phyloP scores from a whole-genome alignment of 2,888 invertebrate genomes.

The Diploptera punctata region DNA sequence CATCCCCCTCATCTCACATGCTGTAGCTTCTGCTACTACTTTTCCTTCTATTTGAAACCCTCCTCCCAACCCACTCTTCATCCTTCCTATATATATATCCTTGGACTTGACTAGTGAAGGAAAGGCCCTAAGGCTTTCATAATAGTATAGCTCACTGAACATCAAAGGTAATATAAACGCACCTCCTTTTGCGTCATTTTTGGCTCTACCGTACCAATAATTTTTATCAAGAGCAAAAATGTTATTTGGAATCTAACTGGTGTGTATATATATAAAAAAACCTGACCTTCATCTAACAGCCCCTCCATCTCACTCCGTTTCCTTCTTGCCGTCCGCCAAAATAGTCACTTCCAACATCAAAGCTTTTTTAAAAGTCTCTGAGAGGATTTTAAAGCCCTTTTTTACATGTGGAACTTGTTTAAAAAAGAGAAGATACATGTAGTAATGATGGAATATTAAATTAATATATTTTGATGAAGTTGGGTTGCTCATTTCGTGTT shows the following conservation, averaged over 20 bases:
- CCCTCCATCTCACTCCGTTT: not conserved
- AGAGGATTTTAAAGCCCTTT: not conserved
- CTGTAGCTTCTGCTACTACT: no score
- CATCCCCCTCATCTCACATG: not conserved
- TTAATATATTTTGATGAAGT: not conserved
- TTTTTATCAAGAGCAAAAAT: slow-evolving; percentile 10
- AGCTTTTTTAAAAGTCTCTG: not conserved
- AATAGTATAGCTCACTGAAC: slow-evolving; percentile 30
- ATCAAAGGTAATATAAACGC: slow-evolving; percentile 30
- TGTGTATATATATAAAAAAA: no score
- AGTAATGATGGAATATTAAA: not conserved
- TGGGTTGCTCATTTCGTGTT: not conserved
- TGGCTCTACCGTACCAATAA: slow-evolving; percentile 4
- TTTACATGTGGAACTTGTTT: not conserved
- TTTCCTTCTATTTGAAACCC: not conserved
- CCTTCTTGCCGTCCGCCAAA: not conserved
- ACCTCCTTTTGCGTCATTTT: not conserved
- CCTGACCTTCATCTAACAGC: not conserved
- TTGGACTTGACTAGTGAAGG: not conserved
- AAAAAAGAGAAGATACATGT: not conserved
- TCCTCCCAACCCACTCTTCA: not conserved
- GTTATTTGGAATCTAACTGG: not conserved
- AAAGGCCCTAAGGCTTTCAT: slow-evolving; percentile 25
- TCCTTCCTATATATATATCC: not conserved
- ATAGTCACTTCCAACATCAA: not conserved